Evolutionary conservation across 2,113 vertebrate genomes (phyloP), one percentile per base, ranked within the genome.

Genomic region (Anhinga anhinga): DNA sequence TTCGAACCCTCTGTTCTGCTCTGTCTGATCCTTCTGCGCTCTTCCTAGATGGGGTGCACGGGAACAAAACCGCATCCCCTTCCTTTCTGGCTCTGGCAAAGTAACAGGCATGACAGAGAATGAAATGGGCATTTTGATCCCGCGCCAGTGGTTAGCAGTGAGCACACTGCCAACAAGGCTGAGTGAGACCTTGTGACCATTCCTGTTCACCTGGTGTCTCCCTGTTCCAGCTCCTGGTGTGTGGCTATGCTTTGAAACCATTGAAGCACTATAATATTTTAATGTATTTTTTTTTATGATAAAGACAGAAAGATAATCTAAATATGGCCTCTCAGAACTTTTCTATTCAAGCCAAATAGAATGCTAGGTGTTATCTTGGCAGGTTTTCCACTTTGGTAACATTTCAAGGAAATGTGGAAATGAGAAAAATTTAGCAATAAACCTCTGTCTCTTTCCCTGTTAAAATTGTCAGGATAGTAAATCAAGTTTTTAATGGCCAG

Each of bases 381-480:
- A 84, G 53, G 32, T 86, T 93, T 82, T 92, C 10, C 16, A 25
- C 40, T 61, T 77, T 63, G 59, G 82, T 94, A 97, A 79, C 55
- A 56, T 94, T 97, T 90, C 63, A 97, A 93, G 59, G 34, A 94
- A 96, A 93, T 82, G 38, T 95, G 95, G 91, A 97, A 95, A 86
- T 63, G 32, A 95, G 89, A 95, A 92, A 90, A 34, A 8, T 47
- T 83, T 73, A 42, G 13, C 84, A 93, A 79, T 96, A 96, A 95
- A 95, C 78, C 52, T 94, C 70, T 91, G 49, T 90, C 83, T 96
- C 92, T 97, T 95, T 91, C 59, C 67, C 82, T 97, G 65, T 95
- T 98, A 97, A 97, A 97, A 96, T 45, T 96, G 89, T 96, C 95
- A 95, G 69, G 32, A 90, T 29, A 97, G 82, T 97, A 96, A 98